Base-by-base conservation (phyloP, 2,797 vertebrate genomes). In the Enteromius unitaeniatus region DNA sequence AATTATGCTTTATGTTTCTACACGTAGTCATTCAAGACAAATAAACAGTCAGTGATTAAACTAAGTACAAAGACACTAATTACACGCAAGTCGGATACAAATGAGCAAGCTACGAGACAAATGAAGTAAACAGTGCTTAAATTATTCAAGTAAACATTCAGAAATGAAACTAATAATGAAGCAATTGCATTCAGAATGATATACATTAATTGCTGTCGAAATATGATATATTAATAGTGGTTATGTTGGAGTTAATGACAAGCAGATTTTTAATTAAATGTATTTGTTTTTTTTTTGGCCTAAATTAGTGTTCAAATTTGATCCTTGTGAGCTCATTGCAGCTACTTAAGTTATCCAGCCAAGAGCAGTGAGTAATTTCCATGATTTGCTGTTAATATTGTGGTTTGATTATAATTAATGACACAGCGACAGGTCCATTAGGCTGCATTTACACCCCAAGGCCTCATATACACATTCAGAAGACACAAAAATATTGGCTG, bases 331-430 rank as follows among this genome's bases (percentile, higher is more conserved):
- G 53, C n/a, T 76, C 53, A 26, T 60, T 42, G 60, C 21, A 17
- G 34, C 13, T 60, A 60, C n/a, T 76, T 58, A 26, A 60, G 34
- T 26, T 60, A 17, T 60, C n/a, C 74, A 40, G 26, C 45, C 68
- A 55, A 53, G 28, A 37, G 72, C 28, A 8, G 11, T 75, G 6
- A 75, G 31, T 75, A 4, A n/a, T 75, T 74, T 75, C 49, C 72
- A n/a, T 4, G 1, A 53, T 58, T 58, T 75, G 49, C 53, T 76
- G 31, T 58, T 58, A 76, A 58, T 74, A 58, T 40, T 40, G 51
- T 76, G 31, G 53, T 42, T 76, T 76, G 34, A 76, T 76, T 58
- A 40, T 26, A 42, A 76, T 58, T 76, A 58, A 76, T 60, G 74
- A 42, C 74, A 42, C 1, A 23, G 53, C 1, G 21, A 76, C 1